phyloP scores from a whole-genome alignment of 1,140 invertebrate genomes.

The Calliopsis andreniformis region DNA sequence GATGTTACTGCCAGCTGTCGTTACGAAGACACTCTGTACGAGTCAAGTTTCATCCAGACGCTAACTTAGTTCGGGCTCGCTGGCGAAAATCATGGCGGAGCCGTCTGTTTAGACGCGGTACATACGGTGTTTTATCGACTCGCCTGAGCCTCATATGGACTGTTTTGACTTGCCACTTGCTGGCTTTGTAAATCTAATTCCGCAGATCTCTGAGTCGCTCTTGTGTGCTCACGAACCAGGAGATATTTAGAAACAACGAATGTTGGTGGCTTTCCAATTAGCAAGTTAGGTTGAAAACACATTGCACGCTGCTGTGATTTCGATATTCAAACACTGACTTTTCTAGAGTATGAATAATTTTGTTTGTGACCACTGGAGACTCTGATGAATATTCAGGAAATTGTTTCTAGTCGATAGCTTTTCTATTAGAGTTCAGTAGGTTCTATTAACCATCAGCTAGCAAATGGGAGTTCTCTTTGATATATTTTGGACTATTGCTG shows the following conservation, averaged over 20 bases:
- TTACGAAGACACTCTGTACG: constrained; percentile 65
- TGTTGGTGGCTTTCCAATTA: background rate
- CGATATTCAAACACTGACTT: too few relatives aligned
- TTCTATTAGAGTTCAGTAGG: too few relatives aligned
- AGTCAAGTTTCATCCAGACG: constrained; percentile 70
- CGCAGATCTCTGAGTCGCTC: background rate
- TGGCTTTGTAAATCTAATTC: constrained; percentile 4
- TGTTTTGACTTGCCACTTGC: background rate
- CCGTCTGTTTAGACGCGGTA: constrained; percentile 53
- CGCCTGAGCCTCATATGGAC: constrained; percentile 11
- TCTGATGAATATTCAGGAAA: too few relatives aligned
- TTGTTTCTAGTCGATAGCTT: too few relatives aligned
- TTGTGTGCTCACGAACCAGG: background rate
- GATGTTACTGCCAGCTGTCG: constrained; percentile 66
- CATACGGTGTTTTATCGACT: constrained; percentile 33
- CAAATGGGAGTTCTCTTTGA: too few relatives aligned
- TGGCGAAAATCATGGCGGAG: constrained; percentile 62
- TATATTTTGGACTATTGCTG: too few relatives aligned
- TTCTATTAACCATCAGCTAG: too few relatives aligned
- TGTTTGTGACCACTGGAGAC: too few relatives aligned
- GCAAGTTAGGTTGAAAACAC: too few relatives aligned
- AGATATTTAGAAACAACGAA: background rate
- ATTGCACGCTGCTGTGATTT: background rate
- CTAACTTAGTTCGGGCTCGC: constrained; percentile 67
- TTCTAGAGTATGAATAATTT: too few relatives aligned